A percentile compares a stretch with the other conserved stretches of the same genome.
phyloP scores from a whole-genome alignment of 2,888 invertebrate genomes.

The Diplazon laetatorius region DNA sequence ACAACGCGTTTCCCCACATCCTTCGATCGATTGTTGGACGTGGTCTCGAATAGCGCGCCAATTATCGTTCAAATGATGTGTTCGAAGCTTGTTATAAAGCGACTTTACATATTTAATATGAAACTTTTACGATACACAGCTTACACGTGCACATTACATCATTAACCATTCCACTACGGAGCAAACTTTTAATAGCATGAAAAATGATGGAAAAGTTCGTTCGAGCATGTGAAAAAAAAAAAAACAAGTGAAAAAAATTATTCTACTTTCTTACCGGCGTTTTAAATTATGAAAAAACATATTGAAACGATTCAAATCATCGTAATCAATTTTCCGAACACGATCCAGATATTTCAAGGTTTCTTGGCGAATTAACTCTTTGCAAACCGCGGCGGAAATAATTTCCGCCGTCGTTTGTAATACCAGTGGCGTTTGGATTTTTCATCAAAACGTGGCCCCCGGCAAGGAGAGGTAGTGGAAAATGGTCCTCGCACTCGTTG shows the following conservation, averaged over 20 bases:
- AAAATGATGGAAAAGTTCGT: too few species aligned
- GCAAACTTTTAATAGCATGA: too few species aligned
- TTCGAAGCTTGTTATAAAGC: too few species aligned
- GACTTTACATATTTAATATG: too few species aligned
- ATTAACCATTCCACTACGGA: too few species aligned
- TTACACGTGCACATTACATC: too few species aligned
- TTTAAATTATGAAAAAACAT: too few species aligned
- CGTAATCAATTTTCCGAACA: neutral
- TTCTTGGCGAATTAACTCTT: neutral
- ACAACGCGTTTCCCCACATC: neutral
- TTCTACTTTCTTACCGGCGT: too few species aligned
- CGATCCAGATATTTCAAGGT: neutral
- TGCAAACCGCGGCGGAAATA: neutral
- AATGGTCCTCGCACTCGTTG: neutral
- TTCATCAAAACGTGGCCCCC: conserved; percentile 1
- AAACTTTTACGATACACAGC: too few species aligned
- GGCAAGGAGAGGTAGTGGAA: neutral
- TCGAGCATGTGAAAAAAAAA: too few species aligned
- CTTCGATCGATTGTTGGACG: neutral
- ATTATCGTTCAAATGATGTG: neutral
- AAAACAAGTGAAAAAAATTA: too few species aligned
- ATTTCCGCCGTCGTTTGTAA: neutral
- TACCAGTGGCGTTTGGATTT: conserved; percentile 13
- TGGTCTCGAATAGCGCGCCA: neutral
- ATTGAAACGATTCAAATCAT: too few species aligned